These are phyloP conservation scores for Falco rusticolus DNA, from an alignment of 2,797 vertebrate species.

Conservation along the genomic window DNA sequence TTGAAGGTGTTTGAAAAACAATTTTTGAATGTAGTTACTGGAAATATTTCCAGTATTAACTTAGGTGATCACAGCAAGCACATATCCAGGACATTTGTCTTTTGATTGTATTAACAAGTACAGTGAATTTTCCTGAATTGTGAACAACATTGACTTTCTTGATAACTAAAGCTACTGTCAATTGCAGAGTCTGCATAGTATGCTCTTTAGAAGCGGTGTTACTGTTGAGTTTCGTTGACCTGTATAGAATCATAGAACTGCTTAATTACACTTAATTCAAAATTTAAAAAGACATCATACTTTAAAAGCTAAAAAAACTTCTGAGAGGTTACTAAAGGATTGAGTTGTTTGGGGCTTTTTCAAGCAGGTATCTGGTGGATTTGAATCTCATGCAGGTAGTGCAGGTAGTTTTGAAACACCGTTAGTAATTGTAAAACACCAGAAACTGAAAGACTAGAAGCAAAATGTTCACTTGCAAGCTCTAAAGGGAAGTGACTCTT, in stretches of 20 bases:
- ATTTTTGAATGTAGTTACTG: background rate
- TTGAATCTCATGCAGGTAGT: background rate
- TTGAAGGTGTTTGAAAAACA: background rate
- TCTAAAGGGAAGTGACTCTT: background rate
- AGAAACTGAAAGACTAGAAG: background rate
- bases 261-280: background rate
- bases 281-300: background rate
- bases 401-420: background rate
- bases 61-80: background rate
- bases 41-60: background rate
- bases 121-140: background rate
- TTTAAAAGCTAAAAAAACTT: background rate
- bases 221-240: background rate
- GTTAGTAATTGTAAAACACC: background rate
- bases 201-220: background rate
- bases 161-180: background rate
- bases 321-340: background rate
- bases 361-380: background rate
- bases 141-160: background rate
- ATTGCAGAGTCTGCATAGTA: background rate
- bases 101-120: background rate
- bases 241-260: background rate
- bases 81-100: background rate
- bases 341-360: background rate
- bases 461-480: background rate